Base-by-base conservation (phyloP, 2,113 vertebrate species). In the Lagopus leucura region DNA sequence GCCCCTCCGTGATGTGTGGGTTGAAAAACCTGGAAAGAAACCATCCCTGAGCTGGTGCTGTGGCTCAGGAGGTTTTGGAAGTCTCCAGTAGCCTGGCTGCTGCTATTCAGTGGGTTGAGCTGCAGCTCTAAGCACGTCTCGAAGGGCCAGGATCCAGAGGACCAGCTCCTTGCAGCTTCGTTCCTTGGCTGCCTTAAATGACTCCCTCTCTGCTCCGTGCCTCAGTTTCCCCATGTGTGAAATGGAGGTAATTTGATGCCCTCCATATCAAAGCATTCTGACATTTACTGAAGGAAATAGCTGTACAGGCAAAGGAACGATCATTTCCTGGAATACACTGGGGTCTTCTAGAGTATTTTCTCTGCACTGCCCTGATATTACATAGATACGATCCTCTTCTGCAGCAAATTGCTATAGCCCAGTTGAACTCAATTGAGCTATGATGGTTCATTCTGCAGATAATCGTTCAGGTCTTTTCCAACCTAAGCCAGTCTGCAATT, bases 201-300 rank as follows among this genome's bases (percentile, higher is more conserved):
- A 11, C 11, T 8, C 10, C 30, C 27, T 63, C 11, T 3, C 45
- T 48, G 10, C 1, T 32, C 58, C 0, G 5, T 94, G 94, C 93
- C 92, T 96, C 94, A 81, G 79, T 96, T 96, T 91, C 88, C 88
- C 42, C 38, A 6, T 1, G 28, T 20, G n/a, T 54, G 42, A 77
- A 80, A 50, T 0, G 1, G 30, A 36, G 30, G 6, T 43, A 40
- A 48, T 54, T 76, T 70, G 32, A 45, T 70, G 20, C 17, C 20
- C 22, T 82, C 8, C 8, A 76, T 73, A 17, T 10, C 30, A 57
- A 27, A 87, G 48, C 40, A 17, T 32, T 87, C 65, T 67, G 32
- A 13, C 14, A 8, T 79, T 91, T 82, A 19, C 43, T n/a, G 28
- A 18, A n/a, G 25, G 32, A 84, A 79, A 84, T 40, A 60, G 45